Conservation (phyloP, 2,888 invertebrate species). For the Villa cingulata region DNA sequence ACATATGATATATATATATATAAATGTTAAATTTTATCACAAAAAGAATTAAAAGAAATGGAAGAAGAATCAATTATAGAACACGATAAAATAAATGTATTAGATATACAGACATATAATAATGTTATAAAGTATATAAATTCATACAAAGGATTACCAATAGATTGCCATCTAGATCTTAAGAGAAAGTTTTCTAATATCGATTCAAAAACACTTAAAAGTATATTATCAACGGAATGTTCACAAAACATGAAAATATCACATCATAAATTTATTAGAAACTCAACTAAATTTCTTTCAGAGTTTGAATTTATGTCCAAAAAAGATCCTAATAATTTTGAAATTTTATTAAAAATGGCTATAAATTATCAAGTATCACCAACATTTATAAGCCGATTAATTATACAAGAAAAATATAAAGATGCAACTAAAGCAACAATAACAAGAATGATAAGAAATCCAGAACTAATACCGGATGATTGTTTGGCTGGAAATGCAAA, state of each 20-base stretch:
- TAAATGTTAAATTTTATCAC: too few species aligned
- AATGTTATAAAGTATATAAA: conserved; percentile 38
- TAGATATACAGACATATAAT: conserved; percentile 11
- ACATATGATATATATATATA: too few species aligned
- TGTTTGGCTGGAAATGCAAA: conserved; percentile 27
- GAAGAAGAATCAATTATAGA: too few species aligned
- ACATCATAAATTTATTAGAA: conserved; percentile 39
- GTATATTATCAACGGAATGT: conserved; percentile 53
- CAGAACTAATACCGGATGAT: conserved; percentile 26
- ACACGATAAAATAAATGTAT: too few species aligned
- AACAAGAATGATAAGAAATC: conserved; percentile 26
- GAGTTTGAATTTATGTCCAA: neutral
- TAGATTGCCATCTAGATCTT: conserved; percentile 47
- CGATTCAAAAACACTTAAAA: conserved; percentile 47
- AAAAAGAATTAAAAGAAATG: too few species aligned
- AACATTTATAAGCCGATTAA: conserved; percentile 23
- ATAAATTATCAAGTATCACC: conserved; percentile 24
- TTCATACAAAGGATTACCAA: conserved; percentile 41
- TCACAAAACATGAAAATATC: conserved; percentile 49
- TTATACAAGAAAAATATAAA: conserved; percentile 28
- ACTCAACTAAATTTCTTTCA: neutral
- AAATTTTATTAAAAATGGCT: conserved; percentile 25
- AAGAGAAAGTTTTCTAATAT: conserved; percentile 43
- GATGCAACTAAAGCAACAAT: conserved; percentile 21
- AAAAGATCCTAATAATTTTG: neutral